Base-by-base conservation (phyloP, 2,113 vertebrate genomes). In the Siphamia tubifer region DNA sequence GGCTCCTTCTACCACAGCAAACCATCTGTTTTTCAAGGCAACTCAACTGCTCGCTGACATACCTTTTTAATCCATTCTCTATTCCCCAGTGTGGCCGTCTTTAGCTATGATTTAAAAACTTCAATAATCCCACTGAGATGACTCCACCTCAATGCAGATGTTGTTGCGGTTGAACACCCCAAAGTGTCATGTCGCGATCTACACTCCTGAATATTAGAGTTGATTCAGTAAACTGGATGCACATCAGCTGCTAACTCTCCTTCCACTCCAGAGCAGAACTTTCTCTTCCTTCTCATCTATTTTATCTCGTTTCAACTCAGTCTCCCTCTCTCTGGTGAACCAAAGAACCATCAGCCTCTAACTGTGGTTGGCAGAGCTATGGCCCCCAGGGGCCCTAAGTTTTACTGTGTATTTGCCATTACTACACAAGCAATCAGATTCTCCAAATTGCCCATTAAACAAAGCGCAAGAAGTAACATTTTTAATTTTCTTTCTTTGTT, bases 1-100 rank as follows among this genome's bases (percentile, higher is more conserved):
- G 79, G 36, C 51, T 76, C 61, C 58, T 69, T 72, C 68, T 44
- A 68, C 65, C 40, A 81, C 42, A 48, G 56, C 63, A 35, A 63
- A 62, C 85, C 87, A 90, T 91, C 86, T 91, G 89, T 86, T 90
- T 88, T 89, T 86, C 80, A 80, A 76, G 69, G 48, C 65, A 74
- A 63, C 45, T 63, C 40, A 81, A 66, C 75, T 67, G 66, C 70
- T 81, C 68, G 51, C 44, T 51, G 49, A 75, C 62, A 85, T 67
- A 79, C 53, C 34, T 49, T 48, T 83, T 79, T 79, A 85, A 83
- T 87, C 66, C 65, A 54, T 74, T 71, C 61, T 28, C 58, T 25
- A 27, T 34, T 70, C 57, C 44, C 62, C 11, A 28, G 31, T 35
- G 44, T 74, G 60, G 19, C 47, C 24, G 79, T 79, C 71, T 80